A percentile compares a stretch with the other conserved stretches of the same genome.
Conservation (phyloP, 2,797 vertebrate species). For the Sebastes oblongus region DNA sequence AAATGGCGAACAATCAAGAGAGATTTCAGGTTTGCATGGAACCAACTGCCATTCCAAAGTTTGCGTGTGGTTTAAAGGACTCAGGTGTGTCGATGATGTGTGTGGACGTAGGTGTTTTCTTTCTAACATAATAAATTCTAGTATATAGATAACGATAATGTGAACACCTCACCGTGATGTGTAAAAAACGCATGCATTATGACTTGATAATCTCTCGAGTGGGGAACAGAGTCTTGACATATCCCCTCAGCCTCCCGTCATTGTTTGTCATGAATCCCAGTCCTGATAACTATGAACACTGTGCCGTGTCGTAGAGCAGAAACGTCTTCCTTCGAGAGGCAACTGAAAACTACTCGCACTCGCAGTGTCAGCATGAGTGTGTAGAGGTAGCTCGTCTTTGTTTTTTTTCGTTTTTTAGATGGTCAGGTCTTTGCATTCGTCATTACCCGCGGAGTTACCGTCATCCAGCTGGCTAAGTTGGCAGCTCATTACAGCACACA, state of each 20-base stretch:
- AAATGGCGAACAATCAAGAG: conserved; percentile 55
- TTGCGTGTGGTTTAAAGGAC: conserved; percentile 70
- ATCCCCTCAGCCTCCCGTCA: conserved; percentile 65
- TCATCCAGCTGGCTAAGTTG: conserved; percentile 59
- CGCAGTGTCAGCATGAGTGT: conserved; percentile 75
- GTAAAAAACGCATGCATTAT: conserved; percentile 81
- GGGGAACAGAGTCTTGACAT: conserved; percentile 67
- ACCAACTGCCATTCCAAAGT: conserved; percentile 77
- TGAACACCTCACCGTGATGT: conserved; percentile 81
- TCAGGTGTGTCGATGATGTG: conserved; percentile 77
- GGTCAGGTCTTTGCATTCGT: conserved; percentile 68
- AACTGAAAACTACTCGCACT: conserved; percentile 75
- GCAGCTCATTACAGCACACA: conserved; percentile 63
- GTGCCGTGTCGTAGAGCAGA: conserved; percentile 80
- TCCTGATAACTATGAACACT: conserved; percentile 78
- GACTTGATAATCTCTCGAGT: conserved; percentile 75
- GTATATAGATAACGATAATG: conserved; percentile 78
- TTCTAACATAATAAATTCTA: conserved; percentile 76
- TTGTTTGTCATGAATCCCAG: conserved; percentile 71
- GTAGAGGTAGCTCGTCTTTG: conserved; percentile 71
- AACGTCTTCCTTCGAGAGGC: conserved; percentile 81
- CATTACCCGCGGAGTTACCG: conserved; percentile 37
- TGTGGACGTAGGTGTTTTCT: conserved; percentile 75
- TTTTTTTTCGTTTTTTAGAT: conserved; percentile 31
- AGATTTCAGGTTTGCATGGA: conserved; percentile 80